Base-by-base conservation (phyloP, 2,113 vertebrate species). In the Limanda limanda region DNA sequence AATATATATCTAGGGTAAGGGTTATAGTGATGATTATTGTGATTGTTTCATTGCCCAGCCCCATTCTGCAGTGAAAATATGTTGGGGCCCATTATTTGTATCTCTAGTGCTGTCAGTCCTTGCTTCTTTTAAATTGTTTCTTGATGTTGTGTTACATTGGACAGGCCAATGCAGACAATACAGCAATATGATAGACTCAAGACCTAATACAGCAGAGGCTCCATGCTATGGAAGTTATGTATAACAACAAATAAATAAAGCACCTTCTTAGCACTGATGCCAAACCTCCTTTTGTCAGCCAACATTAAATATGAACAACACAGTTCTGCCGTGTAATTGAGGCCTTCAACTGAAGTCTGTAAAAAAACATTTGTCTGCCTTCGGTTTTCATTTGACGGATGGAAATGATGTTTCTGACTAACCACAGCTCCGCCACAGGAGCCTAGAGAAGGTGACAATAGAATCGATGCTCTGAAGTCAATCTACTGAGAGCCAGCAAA, bases 391-490 rank as follows among this genome's bases (percentile, higher is more conserved):
- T 54, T 20, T 10, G 51, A 21, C 37, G 51, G n/a, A n/a, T 56
- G 52, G 12, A 62, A 67, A 31, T 31, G 0, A 31, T 7, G 31
- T 31, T 31, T 31, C 31, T 31, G 31, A 31, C 31, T 31, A 31
- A 31, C 31, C 31, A 31, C 31, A 7, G 31, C 31, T 31, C 31
- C 6, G 31, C 31, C 31, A 31, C 5, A 31, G 31, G 31, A 31
- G 31, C 31, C 78, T 27, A 25, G 54, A 31, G 58, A 63, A 79
- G 66, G 45, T 78, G 31, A 75, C 68, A 76, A 72, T 74, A 75
- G 68, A 85, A 83, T 82, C 71, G 74, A 74, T 74, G 54, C 66
- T 86, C 42, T 69, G 58, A 80, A 76, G 73, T 79, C 69, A 78
- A 21, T 79, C 59, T 79, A 63, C 55, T 79, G 31, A 56, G 58